Conservation (phyloP, 2,797 vertebrate species). For the Urosaurus nigricauda region DNA sequence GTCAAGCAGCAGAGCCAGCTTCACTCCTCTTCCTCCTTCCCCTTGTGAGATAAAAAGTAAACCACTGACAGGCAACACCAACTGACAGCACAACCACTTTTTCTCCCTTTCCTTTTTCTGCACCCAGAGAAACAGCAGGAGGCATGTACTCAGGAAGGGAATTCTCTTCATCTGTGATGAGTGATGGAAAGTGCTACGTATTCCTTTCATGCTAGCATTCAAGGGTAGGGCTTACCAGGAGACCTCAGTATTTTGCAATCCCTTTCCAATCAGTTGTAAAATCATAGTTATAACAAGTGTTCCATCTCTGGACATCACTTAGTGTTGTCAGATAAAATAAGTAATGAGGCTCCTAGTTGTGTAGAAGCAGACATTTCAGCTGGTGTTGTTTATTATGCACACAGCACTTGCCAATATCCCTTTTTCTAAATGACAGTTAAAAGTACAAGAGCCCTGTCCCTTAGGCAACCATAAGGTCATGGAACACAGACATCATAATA, state of each 20-base stretch:
- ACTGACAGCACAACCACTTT: not conserved
- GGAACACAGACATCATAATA: not conserved
- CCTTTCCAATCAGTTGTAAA: not conserved
- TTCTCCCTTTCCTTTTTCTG: not conserved
- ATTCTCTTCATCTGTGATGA: not conserved
- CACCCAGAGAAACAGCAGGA: not conserved
- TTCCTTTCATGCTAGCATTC: not conserved
- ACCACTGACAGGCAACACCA: not conserved
- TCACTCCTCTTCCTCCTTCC: not conserved
- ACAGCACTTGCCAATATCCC: no score
- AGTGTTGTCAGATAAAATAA: not conserved
- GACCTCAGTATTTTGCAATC: not conserved
- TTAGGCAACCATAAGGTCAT: not conserved
- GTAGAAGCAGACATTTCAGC: no score
- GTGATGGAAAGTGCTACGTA: not conserved
- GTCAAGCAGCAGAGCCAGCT: not conserved
- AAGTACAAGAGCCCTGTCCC: no score
- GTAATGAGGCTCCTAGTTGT: not conserved
- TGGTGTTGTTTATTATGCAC: no score
- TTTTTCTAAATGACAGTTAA: no score
- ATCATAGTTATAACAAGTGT: not conserved
- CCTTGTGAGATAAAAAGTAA: not conserved
- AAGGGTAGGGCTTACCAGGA: not conserved
- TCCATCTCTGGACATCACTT: not conserved
- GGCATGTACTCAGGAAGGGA: not conserved